These are phyloP conservation scores for Brachionus asplanchnoidis DNA, from an alignment of 1,140 invertebrate species.

Conservation along the genomic window DNA sequence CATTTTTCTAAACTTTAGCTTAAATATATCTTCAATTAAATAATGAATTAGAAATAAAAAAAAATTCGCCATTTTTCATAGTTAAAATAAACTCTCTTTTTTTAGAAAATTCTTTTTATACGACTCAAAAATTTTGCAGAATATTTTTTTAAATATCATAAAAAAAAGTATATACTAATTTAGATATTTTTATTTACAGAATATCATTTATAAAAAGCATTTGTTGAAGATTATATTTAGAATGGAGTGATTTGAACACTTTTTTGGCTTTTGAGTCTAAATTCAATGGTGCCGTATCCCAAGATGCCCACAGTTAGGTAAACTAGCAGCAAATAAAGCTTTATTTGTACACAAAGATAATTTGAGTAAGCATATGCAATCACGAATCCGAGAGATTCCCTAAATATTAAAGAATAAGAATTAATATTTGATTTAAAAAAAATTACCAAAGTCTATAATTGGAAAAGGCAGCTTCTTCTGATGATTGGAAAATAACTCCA, in stretches of 20 bases:
- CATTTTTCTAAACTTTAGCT: background rate
- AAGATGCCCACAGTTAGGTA: constrained; percentile 63
- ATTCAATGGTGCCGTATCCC: constrained; percentile 36
- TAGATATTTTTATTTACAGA: background rate
- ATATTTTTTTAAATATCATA: background rate
- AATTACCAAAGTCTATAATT: constrained; percentile 85
- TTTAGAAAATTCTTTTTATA: background rate
- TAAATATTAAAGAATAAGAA: constrained; percentile 50
- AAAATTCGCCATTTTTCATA: background rate
- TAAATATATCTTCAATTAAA: background rate
- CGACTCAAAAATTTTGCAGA: background rate
- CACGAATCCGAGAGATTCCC: constrained; percentile 88
- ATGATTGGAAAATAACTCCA: constrained; percentile 77
- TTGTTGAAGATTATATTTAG: background rate
- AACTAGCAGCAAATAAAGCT: constrained; percentile 75
- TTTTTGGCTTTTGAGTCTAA: constrained; percentile 28
- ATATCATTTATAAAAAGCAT: background rate
- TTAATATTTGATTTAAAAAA: constrained; percentile 62
- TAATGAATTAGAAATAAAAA: background rate
- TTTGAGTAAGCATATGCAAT: constrained; percentile 74
- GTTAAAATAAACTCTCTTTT: background rate
- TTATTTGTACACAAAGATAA: constrained; percentile 78
- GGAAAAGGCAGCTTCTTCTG: constrained; percentile 91
- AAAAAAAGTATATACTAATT: background rate
- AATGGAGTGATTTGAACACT: constrained; percentile 37